Evolutionary conservation across 2,888 invertebrate genomes (phyloP).

Genomic region (Achlya flavicornis): DNA sequence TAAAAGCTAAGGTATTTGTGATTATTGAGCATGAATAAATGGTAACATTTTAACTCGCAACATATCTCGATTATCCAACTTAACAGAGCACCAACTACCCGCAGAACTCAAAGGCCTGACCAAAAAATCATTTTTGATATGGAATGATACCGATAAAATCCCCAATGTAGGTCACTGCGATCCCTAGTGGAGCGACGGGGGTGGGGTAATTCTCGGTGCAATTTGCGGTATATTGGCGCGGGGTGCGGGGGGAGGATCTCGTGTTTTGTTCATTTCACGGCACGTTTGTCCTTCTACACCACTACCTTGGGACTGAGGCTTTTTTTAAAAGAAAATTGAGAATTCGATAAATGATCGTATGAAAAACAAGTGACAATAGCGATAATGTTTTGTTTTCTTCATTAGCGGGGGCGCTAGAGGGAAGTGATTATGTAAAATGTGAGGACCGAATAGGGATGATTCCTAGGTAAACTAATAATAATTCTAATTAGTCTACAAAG

Average conservation of each 20-base stretch:
- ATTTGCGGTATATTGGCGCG: conserved; percentile 25
- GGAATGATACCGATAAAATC: background rate
- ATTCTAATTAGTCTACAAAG: no score
- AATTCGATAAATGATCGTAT: background rate
- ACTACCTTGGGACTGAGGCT: background rate
- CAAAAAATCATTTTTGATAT: conserved; percentile 7
- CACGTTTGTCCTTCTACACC: conserved; percentile 14
- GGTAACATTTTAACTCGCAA: background rate
- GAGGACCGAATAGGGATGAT: no score
- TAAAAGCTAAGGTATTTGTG: no score
- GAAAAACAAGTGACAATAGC: background rate
- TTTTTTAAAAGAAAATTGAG: background rate
- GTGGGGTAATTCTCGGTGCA: conserved; percentile 23
- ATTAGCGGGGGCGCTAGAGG: no score
- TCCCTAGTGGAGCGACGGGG: conserved; percentile 9
- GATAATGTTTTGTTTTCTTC: no score
- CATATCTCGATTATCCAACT: background rate
- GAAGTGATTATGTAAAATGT: no score
- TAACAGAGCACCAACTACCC: background rate
- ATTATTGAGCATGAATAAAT: background rate
- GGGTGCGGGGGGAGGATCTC: conserved; percentile 6
- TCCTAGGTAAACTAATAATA: no score
- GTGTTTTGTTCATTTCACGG: conserved; percentile 29
- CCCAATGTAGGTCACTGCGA: conserved; percentile 13
- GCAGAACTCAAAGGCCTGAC: conserved; percentile 1